These are phyloP conservation scores for Drymodes brunneopygia DNA, from an alignment of 2,113 vertebrate genomes.

Conservation along the genomic window DNA sequence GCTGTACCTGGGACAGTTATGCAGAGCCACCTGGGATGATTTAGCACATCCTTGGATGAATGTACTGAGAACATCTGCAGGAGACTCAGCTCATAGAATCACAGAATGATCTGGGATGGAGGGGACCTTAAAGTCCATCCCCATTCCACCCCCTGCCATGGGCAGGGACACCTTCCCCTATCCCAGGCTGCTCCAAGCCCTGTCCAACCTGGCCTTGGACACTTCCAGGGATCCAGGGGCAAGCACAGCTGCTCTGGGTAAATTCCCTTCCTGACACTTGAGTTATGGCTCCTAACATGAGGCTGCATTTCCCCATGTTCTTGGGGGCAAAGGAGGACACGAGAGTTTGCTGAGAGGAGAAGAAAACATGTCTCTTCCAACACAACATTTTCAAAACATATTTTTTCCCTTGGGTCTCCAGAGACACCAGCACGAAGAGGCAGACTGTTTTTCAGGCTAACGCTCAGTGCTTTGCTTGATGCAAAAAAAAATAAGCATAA, in stretches of 20 bases:
- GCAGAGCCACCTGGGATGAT: neutral
- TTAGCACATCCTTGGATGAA: neutral
- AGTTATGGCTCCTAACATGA: neutral
- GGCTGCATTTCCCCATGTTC: neutral
- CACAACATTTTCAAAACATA: conserved; percentile 21
- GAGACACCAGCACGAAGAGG: conserved; percentile 50
- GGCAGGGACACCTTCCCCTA: neutral
- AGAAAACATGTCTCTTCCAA: conserved; percentile 42
- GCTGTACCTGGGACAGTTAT: neutral
- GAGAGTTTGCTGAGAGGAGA: conserved; percentile 1
- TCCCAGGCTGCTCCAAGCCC: neutral
- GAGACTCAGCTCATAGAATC: neutral
- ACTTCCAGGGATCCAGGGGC: neutral
- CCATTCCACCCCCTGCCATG: neutral
- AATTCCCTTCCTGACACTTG: neutral
- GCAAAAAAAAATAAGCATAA: conserved; percentile 38
- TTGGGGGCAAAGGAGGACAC: conserved; percentile 32
- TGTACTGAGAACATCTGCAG: neutral
- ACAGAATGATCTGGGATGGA: neutral
- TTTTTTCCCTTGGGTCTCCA: conserved; percentile 45
- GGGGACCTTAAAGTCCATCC: neutral
- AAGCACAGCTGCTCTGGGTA: neutral
- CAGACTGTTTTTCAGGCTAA: conserved; percentile 57
- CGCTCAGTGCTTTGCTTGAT: neutral
- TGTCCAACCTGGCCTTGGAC: accelerated